Percentiles rank a stretch among this genome's conserved stretches.
Evolutionary conservation across 2,113 vertebrate genomes (phyloP).

Genomic region (Microtus oregoni): DNA sequence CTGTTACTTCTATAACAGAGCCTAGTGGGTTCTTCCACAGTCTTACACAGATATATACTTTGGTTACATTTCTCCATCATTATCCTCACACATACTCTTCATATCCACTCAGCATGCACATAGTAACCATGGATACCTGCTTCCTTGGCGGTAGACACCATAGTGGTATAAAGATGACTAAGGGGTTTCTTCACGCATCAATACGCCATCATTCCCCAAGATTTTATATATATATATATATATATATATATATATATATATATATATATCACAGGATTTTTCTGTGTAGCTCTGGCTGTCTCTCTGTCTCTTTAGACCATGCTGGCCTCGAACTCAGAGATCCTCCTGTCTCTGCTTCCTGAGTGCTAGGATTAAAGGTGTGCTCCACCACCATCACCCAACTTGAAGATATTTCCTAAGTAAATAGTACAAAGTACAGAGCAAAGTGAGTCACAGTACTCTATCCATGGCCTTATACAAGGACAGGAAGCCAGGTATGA

Average conservation of each 20-base stretch:
- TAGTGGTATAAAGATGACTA: not conserved
- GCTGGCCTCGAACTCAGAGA: not conserved
- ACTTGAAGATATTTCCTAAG: not conserved
- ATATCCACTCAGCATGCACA: not conserved
- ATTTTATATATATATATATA: not conserved
- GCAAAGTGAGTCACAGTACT: not conserved
- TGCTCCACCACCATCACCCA: not conserved
- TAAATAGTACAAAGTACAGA: conserved; percentile 1
- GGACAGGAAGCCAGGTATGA: not conserved
- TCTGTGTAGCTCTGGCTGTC: not conserved
- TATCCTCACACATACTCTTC: not conserved
- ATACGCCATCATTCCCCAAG: not conserved
- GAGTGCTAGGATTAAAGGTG: not conserved
- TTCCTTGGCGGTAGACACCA: not conserved
- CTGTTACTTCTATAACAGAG: not conserved
- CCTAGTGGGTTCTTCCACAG: not conserved
- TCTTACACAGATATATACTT: not conserved
- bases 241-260: not conserved
- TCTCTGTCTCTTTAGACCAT: not conserved
- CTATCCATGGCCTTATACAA: not conserved
- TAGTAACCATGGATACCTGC: not conserved
- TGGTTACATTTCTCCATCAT: not conserved
- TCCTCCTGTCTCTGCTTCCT: not conserved
- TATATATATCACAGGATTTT: not conserved
- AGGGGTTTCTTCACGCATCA: not conserved